Evolutionary conservation across 2,113 vertebrate species (phyloP).

Genomic region (Sinocyclocheilus anophthalmus): DNA sequence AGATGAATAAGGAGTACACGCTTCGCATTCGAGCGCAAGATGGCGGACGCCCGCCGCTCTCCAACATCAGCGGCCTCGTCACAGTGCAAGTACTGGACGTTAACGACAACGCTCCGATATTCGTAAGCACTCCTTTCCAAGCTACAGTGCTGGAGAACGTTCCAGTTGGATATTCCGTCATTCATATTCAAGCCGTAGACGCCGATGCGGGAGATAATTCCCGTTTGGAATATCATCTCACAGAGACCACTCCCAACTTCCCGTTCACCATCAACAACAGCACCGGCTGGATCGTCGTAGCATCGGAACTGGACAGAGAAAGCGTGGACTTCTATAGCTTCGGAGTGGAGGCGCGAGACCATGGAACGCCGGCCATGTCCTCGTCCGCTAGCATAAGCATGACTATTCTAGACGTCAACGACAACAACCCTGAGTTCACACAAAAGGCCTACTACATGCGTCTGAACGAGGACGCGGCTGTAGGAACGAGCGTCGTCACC

Average conservation of each 20-base stretch:
- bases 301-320: slow-evolving; percentile 89
- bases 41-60: slow-evolving; percentile 89
- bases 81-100: slow-evolving; percentile 91
- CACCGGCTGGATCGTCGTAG: slow-evolving; percentile 92
- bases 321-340: slow-evolving; percentile 91
- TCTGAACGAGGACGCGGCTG: slow-evolving; percentile 90
- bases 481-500: slow-evolving; percentile 92
- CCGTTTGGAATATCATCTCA: slow-evolving; percentile 84
- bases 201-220: slow-evolving; percentile 92
- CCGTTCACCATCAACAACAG: slow-evolving; percentile 92
- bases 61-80: slow-evolving; percentile 91
- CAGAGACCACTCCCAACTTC: slow-evolving; percentile 78
- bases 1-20: slow-evolving; percentile 89
- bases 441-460: slow-evolving; percentile 85
- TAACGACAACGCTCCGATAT: slow-evolving; percentile 93
- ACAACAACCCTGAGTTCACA: slow-evolving; percentile 94
- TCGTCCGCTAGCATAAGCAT: slow-evolving; percentile 91
- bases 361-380: slow-evolving; percentile 83
- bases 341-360: slow-evolving; percentile 88
- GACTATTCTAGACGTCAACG: slow-evolving; percentile 91
- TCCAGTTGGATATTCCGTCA: slow-evolving; percentile 88
- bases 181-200: slow-evolving; percentile 92
- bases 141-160: slow-evolving; percentile 93
- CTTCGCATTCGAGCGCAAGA: slow-evolving; percentile 91
- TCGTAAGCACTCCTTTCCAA: slow-evolving; percentile 95